Evolutionary conservation across 2,113 vertebrate species (phyloP).

Genomic region (Nematolebias whitei): DNA sequence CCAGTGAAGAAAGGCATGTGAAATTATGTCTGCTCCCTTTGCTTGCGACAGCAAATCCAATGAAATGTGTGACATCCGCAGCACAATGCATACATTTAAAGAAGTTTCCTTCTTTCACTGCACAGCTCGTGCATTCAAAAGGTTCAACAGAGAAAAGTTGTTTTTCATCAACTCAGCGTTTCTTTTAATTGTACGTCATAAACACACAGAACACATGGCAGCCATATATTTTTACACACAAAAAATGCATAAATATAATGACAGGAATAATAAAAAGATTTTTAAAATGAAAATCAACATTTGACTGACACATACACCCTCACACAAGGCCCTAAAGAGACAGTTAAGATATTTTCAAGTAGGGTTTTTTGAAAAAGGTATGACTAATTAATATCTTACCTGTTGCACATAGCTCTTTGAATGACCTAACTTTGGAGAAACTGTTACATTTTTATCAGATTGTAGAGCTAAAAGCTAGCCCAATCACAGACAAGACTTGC

Average conservation of each 20-base stretch:
- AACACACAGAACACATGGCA: constrained; percentile 53
- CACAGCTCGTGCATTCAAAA: background rate
- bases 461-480: too few species aligned
- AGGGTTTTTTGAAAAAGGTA: too few species aligned
- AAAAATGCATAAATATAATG: constrained; percentile 54
- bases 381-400: too few species aligned
- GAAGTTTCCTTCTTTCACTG: background rate
- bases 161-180: constrained; percentile 29
- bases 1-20: constrained; percentile 20
- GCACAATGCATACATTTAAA: constrained; percentile 24
- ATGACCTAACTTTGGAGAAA: too few species aligned
- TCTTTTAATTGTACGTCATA: constrained; percentile 60
- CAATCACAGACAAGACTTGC: too few species aligned
- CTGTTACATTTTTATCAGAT: too few species aligned
- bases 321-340: constrained; percentile 16
- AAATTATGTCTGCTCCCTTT: constrained; percentile 43
- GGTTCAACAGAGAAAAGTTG: constrained; percentile 36
- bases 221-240: constrained; percentile 62
- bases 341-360: too few species aligned
- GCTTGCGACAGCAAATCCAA: constrained; percentile 32
- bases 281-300: constrained; percentile 47
- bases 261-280: constrained; percentile 48
- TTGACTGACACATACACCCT: constrained; percentile 10
- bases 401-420: too few species aligned
- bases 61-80: constrained; percentile 26